Conservation (phyloP, 1,140 invertebrate species). For the honey bee (Apis mellifera) region DNA sequence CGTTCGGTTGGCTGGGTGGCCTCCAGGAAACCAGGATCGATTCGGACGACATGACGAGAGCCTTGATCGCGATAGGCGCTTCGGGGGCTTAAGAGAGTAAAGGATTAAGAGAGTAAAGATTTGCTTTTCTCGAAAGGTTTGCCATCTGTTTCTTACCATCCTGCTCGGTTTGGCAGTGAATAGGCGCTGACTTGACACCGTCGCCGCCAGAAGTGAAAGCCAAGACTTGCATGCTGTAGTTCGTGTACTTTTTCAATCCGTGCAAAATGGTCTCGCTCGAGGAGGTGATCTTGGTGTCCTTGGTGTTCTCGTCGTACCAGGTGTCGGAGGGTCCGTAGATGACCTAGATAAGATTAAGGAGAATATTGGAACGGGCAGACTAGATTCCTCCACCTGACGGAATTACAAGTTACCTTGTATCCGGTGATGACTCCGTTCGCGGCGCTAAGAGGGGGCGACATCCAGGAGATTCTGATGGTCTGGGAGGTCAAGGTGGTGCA, state of each 20-base stretch:
- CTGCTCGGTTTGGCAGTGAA: constrained; percentile 97
- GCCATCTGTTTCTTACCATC: constrained; percentile 87
- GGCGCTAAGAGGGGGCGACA: constrained; percentile 92
- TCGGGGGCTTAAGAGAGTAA: too few species aligned
- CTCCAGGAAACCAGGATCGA: constrained; percentile 97
- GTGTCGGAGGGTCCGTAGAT: constrained; percentile 95
- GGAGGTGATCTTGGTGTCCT: constrained; percentile 94
- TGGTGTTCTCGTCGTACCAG: constrained; percentile 96
- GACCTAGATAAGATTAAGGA: too few species aligned
- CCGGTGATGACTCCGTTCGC: constrained; percentile 97
- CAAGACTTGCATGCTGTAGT: constrained; percentile 98
- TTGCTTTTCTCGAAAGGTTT: too few species aligned
- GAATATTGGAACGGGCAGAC: too few species aligned
- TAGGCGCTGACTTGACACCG: constrained; percentile 93
- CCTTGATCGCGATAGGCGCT: constrained; percentile 95
- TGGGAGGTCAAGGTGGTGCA: constrained; percentile 96
- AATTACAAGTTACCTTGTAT: constrained; percentile 88
- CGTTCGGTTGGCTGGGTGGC: constrained; percentile 94
- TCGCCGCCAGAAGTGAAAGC: constrained; percentile 98
- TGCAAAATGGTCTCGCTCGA: constrained; percentile 96
- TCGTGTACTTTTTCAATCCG: constrained; percentile 96
- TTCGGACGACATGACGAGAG: constrained; percentile 93
- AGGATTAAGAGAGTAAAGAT: too few species aligned
- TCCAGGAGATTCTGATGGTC: constrained; percentile 96
- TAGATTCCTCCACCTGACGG: too few species aligned